Conservation (phyloP, 64 coral and sea anemone genomes). For the Montipora sp. region DNA sequence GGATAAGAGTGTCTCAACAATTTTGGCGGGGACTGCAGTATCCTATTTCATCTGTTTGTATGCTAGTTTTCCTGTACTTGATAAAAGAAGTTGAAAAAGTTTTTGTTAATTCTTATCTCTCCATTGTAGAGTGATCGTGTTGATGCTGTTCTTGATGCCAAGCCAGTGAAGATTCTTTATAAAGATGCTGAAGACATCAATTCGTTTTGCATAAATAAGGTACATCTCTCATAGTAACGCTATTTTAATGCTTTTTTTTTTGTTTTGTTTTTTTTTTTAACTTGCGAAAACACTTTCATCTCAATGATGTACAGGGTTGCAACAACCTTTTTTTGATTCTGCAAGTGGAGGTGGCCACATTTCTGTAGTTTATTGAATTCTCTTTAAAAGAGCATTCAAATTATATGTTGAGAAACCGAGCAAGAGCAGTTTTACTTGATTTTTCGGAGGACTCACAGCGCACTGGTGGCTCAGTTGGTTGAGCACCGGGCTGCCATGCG, state of each 20-base stretch:
- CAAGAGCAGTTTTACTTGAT: background rate
- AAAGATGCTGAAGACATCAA: constrained; percentile 87
- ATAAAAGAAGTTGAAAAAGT: background rate
- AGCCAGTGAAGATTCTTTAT: constrained; percentile 53
- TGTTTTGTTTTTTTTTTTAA: no score
- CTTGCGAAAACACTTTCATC: background rate
- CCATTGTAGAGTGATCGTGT: constrained; percentile 42
- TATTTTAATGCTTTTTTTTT: background rate
- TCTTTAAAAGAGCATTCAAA: no score
- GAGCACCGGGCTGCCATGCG: no score
- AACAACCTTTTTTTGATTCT: no score
- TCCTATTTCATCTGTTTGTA: no score
- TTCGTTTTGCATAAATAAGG: constrained; percentile 79
- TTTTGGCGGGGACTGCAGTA: no score
- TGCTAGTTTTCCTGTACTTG: background rate
- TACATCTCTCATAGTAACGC: background rate
- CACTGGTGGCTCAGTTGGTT: no score
- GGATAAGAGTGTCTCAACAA: no score
- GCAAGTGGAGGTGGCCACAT: no score
- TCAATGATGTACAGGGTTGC: background rate
- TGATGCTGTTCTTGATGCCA: constrained; percentile 18
- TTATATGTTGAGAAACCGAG: background rate
- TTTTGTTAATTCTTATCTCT: background rate
- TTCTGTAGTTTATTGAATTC: no score
- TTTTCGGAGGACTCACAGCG: background rate